phyloP scores from a whole-genome alignment of 2,797 vertebrate genomes.

The Diplodus puntazzo region DNA sequence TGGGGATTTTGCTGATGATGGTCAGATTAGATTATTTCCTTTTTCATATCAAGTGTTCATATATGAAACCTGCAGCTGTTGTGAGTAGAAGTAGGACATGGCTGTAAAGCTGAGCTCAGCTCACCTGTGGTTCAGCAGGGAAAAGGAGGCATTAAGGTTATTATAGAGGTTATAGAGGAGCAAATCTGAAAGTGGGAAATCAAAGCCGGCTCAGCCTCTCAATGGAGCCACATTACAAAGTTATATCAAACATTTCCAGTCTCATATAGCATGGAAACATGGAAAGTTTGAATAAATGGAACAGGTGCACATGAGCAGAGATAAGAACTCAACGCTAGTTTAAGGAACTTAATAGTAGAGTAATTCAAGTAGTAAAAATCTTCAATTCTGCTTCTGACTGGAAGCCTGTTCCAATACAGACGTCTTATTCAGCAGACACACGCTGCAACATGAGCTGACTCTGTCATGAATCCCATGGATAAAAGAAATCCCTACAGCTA shows the following conservation, averaged over 20 bases:
- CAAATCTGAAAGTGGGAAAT: constrained; percentile 52
- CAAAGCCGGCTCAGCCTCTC: constrained; percentile 38
- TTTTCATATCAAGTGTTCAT: constrained; percentile 52
- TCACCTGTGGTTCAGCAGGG: constrained; percentile 55
- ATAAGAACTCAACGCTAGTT: constrained; percentile 44
- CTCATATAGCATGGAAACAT: constrained; percentile 48
- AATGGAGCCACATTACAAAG: constrained; percentile 34
- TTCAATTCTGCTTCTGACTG: constrained; percentile 8
- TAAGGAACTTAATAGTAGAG: constrained; percentile 12
- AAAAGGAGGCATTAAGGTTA: constrained; percentile 25
- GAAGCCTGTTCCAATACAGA: background rate
- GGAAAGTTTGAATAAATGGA: constrained; percentile 21
- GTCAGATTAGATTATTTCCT: constrained; percentile 50
- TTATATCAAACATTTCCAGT: constrained; percentile 60
- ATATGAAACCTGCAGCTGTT: constrained; percentile 73
- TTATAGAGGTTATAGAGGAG: constrained; percentile 22
- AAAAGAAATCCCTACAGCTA: background rate
- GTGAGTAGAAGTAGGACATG: constrained; percentile 33
- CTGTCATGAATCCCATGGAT: constrained; percentile 9
- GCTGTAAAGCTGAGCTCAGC: constrained; percentile 30
- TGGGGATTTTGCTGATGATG: constrained; percentile 55
- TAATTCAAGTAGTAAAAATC: constrained; percentile 47
- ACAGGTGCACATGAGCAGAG: constrained; percentile 63
- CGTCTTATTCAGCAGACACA: background rate
- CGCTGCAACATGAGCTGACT: constrained; percentile 22